Base-by-base conservation (phyloP, 2,888 invertebrate genomes). In the Pristionchus japonicus region DNA sequence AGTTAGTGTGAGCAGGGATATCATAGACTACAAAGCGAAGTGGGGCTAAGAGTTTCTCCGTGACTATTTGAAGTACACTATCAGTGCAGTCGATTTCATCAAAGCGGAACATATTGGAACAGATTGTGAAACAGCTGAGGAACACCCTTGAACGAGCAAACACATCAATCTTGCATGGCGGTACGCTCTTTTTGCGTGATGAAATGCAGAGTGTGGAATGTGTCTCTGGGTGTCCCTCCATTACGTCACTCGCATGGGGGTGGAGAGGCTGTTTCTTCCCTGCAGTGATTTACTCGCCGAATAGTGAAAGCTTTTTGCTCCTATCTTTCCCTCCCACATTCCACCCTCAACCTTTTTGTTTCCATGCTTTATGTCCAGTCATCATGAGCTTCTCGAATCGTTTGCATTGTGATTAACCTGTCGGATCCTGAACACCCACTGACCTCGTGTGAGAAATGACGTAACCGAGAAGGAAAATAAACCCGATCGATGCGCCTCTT, bases 381-480 rank as follows among this genome's bases (percentile, higher is more conserved):
- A 77, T 77, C 40, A 74, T 40, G 40, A 37, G 64, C 64, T 27
- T 3, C 7, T 31, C 64, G 27, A 15, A 17, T 40, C 43, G 43
- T 77, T 77, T 77, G 77, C 43, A 37, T 40, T 40, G 27, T 77
- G 77, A 77, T 77, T 47, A 77, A 77, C 77, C 77, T 31, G 31
- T 31, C 31, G 13, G 67, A 67, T 67, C 77, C 43, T 77, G 77
- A 77, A 77, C 77, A 77, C 77, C 77, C 77, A 77, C 77, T 77
- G 77, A 27, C 77, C 77, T 77, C 77, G 77, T 77, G 77, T 20
- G 40, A 15, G 27, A 47, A 40, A 77, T 77, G 77, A 77, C 77
- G 77, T 43, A 40, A 77, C 43, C 43, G 20, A 40, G 43, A 27
- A 11, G 3, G 47, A 43, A 77, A 77, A 43, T 47, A 47, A 74